Evolutionary conservation across 2,888 invertebrate species (phyloP).

Genomic region (Melanotus villosus): DNA sequence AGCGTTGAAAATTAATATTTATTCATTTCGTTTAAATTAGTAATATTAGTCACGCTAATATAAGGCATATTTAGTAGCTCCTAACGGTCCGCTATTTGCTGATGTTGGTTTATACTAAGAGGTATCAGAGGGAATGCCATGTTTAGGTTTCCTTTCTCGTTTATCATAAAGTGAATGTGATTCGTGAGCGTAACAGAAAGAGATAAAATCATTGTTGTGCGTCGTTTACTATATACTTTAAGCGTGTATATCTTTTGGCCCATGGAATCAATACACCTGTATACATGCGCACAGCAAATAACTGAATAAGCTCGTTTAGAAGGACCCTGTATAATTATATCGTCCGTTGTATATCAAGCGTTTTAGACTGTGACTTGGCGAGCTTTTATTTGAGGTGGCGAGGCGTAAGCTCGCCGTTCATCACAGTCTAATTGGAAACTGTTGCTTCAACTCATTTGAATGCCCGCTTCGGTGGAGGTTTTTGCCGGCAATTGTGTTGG

Average conservation of each 20-base stretch:
- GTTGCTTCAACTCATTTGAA: slow-evolving; percentile 43
- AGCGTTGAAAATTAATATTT: slow-evolving; percentile 19
- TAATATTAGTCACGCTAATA: slow-evolving; percentile 28
- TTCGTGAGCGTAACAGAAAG: slow-evolving; percentile 24
- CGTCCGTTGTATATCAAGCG: slow-evolving; percentile 36
- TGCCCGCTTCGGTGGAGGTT: slow-evolving; percentile 34
- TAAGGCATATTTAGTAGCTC: not conserved
- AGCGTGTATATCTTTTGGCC: slow-evolving; percentile 44
- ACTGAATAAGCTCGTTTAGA: slow-evolving; percentile 49
- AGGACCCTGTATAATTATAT: slow-evolving; percentile 49
- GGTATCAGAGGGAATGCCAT: slow-evolving; percentile 33
- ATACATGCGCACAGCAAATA: slow-evolving; percentile 51
- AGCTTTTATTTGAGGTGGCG: not conserved
- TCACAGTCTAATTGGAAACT: slow-evolving; percentile 45
- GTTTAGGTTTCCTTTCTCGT: slow-evolving; percentile 31
- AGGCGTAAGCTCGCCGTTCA: not conserved
- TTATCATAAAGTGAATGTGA: slow-evolving; percentile 24
- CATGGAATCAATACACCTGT: slow-evolving; percentile 51
- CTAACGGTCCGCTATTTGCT: slow-evolving; percentile 22
- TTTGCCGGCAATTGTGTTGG: slow-evolving; percentile 35
- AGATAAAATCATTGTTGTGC: slow-evolving; percentile 42
- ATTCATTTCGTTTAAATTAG: slow-evolving; percentile 16
- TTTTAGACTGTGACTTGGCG: slow-evolving; percentile 34
- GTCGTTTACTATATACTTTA: slow-evolving; percentile 43
- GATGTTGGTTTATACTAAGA: slow-evolving; percentile 28